Evolutionary conservation across 1,140 invertebrate species (phyloP), one percentile per base, ranked within the genome.

Genomic region (Hyles vespertilio): DNA sequence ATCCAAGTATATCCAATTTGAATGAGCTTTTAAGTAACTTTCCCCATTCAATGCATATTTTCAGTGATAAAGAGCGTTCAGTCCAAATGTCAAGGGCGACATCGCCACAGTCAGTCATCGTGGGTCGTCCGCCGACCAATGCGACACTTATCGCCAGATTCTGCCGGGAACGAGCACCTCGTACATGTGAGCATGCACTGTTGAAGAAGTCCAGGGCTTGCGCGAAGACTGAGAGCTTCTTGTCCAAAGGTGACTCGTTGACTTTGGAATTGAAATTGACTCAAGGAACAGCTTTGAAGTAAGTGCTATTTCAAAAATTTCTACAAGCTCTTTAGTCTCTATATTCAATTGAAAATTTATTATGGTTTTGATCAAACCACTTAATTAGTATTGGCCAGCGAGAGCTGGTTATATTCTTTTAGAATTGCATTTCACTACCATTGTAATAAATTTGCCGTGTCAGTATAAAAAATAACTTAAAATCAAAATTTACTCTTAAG

Each of bases 211-310:
- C 89, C 47, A 89, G 95, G 58, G 95, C 95, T 0, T 97, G 96
- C 71, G 93, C 93, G 2, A 89, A 95, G 2, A 92, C 93, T 0
- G 96, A 97, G 75, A 96, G 95, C 79, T 97, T 95, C 76, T 90
- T 97, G 3, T 96, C 95, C 0, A 93, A 92, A 51, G 94, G 93
- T 45, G 94, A 94, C 75, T 93, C 93, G 47, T 91, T 96, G 57
- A 96, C 95, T 1, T 88, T 97, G 50, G 95, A 96, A 83, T 89
- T 96, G 59, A 92, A 92, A 67, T 91, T 95, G 72, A 92, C 93
- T 12, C 95, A 96, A 77, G 94, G 95, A n/a, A 96, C 96, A 0
- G 94, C 94, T 32, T 91, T 97, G 11, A 95, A 93, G 94, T 92
- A 84, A 90, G 90, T 89, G 36, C 43, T 47, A 22, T 22, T 22